Percentiles rank a stretch among this genome's conserved stretches.
phyloP scores from a whole-genome alignment of 2,113 vertebrate genomes.

The Syrrhaptes paradoxus region DNA sequence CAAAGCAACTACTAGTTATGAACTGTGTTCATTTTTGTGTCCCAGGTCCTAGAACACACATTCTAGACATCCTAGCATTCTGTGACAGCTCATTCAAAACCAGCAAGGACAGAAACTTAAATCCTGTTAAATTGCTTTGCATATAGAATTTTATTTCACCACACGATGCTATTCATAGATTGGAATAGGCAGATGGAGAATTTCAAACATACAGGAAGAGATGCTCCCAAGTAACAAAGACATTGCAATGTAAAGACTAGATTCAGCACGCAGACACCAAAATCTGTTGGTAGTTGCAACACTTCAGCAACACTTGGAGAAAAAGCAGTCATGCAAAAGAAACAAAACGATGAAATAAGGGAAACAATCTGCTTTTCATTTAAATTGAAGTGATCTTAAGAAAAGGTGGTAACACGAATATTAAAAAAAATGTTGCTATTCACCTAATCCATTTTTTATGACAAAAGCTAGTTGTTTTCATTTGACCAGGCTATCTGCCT shows the following conservation, averaged over 20 bases:
- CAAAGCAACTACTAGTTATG: background rate
- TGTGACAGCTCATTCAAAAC: background rate
- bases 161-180: background rate
- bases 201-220: background rate
- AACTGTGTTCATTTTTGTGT: background rate
- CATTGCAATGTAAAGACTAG: background rate
- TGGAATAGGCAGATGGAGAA: background rate
- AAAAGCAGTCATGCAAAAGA: background rate
- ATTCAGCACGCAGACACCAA: background rate
- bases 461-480: background rate
- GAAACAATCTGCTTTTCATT: background rate
- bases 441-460: background rate
- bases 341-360: background rate
- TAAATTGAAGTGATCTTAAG: background rate
- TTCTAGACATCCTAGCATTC: background rate
- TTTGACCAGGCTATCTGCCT: background rate
- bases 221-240: background rate
- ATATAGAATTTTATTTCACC: background rate
- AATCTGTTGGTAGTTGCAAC: background rate
- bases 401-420: background rate
- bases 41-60: background rate
- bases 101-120: background rate
- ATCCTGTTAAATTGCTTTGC: background rate
- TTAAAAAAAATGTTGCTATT: background rate
- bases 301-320: background rate